phyloP scores from a whole-genome alignment of 1,140 invertebrate species.

The Ladona fulva region DNA sequence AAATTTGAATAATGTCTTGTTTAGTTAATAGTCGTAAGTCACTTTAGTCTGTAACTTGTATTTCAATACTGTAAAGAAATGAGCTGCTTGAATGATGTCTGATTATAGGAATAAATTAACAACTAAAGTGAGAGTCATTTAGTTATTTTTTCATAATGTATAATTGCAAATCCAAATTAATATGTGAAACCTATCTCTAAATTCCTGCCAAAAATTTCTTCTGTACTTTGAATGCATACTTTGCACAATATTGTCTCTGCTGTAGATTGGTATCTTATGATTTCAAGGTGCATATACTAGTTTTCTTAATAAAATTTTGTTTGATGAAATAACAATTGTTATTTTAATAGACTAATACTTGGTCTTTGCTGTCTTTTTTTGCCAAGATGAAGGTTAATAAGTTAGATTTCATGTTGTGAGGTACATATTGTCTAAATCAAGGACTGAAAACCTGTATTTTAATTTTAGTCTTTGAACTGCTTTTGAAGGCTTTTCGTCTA shows the following conservation, averaged over 20 bases:
- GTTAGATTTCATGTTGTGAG: too few relatives aligned
- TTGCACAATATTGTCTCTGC: neutral
- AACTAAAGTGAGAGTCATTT: neutral
- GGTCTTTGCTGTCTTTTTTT: too few relatives aligned
- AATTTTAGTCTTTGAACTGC: too few relatives aligned
- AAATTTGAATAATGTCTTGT: conserved; percentile 11
- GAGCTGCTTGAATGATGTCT: conserved; percentile 11
- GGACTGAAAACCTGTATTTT: too few relatives aligned
- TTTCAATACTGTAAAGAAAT: conserved; percentile 18
- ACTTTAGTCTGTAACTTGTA: conserved; percentile 17
- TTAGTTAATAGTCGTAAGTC: conserved; percentile 11
- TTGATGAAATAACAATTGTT: neutral
- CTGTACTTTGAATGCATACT: neutral
- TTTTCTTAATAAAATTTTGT: neutral
- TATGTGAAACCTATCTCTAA: neutral
- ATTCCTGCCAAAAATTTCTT: neutral
- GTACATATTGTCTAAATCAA: too few relatives aligned
- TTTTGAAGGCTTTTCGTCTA: too few relatives aligned
- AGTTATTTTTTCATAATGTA: neutral
- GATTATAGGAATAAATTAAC: conserved; percentile 8
- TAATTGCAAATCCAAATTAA: neutral
- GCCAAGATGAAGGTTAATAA: too few relatives aligned
- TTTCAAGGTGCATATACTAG: neutral
- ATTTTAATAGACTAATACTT: neutral
- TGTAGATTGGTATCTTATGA: neutral